Evolutionary conservation across 2,888 invertebrate genomes (phyloP), one percentile per base, ranked within the genome.

Genomic region (Bruchidius siliquastri): DNA sequence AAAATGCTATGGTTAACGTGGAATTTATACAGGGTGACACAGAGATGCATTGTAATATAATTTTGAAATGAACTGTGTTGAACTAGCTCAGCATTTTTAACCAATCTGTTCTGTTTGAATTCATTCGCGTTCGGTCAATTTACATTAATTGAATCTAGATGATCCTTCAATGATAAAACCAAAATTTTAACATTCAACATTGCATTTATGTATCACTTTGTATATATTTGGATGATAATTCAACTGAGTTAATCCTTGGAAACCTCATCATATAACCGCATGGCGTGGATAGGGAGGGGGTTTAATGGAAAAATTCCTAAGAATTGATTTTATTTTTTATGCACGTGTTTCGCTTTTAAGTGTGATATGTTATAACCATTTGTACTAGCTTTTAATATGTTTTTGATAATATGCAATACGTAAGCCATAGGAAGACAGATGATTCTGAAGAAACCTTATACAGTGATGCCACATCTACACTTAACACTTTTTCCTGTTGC

Each of bases 1-100:
- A 49, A 49, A 49, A 81, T 79, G 83, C 84, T 83, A 84, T 79
- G 80, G 82, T 80, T 81, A 83, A 81, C 81, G 80, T 79, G 77
- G 79, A 77, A 72, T 13, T 49, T 13, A 49, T 49, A 49, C 49
- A 49, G 1, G 13, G 49, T 13, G 49, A 49, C 13, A 49, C 49
- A 49, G 18, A 49, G 13, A 49, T 49, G 49, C 10, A 4, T 13
- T 13, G 6, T 49, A 49, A 13, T 18, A 49, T 49, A 13, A 18
- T 49, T 49, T 49, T 8, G 49, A 49, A 49, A 13, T 49, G 13
- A 49, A 49, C 18, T 49, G 49, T 13, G 1, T 1, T 13, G 18
- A 49, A 49, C n/a, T n/a, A n/a, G n/a, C n/a, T n/a, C n/a, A n/a
- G n/a, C 26, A 26, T 26, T 26, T 2, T 2, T 26, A 8, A 2